Evolutionary conservation across 2,888 invertebrate genomes (phyloP).

Genomic region (Copidosoma aretas): DNA sequence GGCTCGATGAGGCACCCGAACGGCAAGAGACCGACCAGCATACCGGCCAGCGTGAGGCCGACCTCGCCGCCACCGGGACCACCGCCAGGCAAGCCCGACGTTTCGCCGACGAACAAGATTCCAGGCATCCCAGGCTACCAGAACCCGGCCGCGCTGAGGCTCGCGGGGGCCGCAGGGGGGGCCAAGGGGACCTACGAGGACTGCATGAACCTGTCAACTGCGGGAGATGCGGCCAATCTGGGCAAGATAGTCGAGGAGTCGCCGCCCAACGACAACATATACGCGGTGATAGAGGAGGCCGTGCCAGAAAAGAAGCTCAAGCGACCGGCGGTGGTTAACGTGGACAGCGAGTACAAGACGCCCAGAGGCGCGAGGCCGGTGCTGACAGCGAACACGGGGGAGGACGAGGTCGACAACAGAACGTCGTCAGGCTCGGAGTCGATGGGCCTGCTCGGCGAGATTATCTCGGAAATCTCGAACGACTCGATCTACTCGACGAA

Average conservation of each 20-base stretch:
- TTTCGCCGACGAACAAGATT: constrained; percentile 65
- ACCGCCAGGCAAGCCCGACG: constrained; percentile 60
- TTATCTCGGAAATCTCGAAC: constrained; percentile 86
- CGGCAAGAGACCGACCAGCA: constrained; percentile 76
- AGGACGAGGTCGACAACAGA: constrained; percentile 30
- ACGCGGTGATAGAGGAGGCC: constrained; percentile 85
- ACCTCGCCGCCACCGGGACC: constrained; percentile 81
- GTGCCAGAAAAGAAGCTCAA: constrained; percentile 63
- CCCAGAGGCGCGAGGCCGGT: constrained; percentile 65
- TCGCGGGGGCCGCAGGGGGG: neutral
- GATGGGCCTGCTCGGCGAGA: constrained; percentile 79
- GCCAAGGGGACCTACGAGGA: constrained; percentile 71
- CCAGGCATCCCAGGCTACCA: constrained; percentile 8
- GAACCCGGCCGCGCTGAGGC: neutral
- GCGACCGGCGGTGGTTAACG: constrained; percentile 49
- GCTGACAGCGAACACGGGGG: neutral
- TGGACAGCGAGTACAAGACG: constrained; percentile 59
- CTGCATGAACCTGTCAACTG: constrained; percentile 73
- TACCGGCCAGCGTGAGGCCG: constrained; percentile 72
- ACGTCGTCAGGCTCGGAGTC: constrained; percentile 58
- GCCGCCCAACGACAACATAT: constrained; percentile 76
- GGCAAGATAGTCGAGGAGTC: constrained; percentile 72
- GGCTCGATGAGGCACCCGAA: constrained; percentile 82
- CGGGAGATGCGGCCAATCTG: constrained; percentile 69
- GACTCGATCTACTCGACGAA: constrained; percentile 87